Conservation (phyloP, 1,140 invertebrate genomes). For the Drosophila sproati region DNA sequence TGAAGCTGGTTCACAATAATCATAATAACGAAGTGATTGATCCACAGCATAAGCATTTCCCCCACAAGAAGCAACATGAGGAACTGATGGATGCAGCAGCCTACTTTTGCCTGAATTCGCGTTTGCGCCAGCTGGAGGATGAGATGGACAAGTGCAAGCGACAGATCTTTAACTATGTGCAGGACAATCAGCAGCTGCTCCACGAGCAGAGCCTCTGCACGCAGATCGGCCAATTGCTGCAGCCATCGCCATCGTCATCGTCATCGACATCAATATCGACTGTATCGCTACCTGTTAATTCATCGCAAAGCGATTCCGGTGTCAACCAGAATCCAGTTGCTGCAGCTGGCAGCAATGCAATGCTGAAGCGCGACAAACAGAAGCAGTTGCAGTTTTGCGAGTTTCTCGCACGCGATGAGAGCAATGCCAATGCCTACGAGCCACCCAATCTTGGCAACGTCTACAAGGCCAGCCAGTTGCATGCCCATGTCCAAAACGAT, state of each 20-base stretch:
- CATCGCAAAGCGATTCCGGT: conserved; percentile 19
- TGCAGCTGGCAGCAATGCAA: neutral
- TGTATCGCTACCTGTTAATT: neutral
- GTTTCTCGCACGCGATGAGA: conserved; percentile 61
- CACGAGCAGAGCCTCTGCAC: conserved; percentile 38
- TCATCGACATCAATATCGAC: neutral
- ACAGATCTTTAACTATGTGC: conserved; percentile 52
- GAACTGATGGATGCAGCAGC: neutral
- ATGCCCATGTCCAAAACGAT: neutral
- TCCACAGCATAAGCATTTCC: neutral
- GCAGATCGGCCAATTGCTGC: conserved; percentile 43
- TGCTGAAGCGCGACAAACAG: conserved; percentile 41
- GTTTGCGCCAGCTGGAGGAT: conserved; percentile 44
- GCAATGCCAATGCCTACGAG: conserved; percentile 58
- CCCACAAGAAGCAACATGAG: neutral
- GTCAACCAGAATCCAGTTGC: conserved; percentile 9
- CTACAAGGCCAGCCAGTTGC: conserved; percentile 43
- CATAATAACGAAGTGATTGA: neutral
- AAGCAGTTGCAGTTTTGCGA: conserved; percentile 52
- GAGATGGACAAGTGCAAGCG: conserved; percentile 70
- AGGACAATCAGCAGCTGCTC: conserved; percentile 58
- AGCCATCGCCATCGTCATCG: neutral
- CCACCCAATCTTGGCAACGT: conserved; percentile 47
- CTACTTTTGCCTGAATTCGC: conserved; percentile 49
- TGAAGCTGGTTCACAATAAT: conserved; percentile 5